Percentiles rank a stretch among this genome's conserved stretches.
phyloP scores from a whole-genome alignment of 2,888 invertebrate species.

The Cremastinae sp. region DNA sequence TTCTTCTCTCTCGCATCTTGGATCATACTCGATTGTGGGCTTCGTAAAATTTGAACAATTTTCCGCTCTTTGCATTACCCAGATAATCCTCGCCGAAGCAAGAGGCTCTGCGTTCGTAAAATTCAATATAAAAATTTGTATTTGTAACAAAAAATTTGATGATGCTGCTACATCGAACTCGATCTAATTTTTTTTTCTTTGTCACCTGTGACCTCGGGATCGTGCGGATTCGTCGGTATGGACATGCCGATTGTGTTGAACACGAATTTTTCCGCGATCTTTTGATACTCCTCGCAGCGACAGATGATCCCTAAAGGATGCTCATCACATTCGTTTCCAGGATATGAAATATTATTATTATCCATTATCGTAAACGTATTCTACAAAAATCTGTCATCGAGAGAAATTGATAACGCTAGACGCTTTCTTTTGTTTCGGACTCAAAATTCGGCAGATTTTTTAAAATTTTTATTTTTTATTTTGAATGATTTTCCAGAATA shows the following conservation, averaged over 20 bases:
- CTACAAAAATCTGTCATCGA: no score
- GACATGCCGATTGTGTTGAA: slow-evolving; percentile 43
- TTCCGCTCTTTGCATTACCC: slow-evolving; percentile 59
- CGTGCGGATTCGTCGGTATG: slow-evolving; percentile 9
- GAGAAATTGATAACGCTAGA: no score
- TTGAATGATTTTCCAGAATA: no score
- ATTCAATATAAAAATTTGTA: not conserved
- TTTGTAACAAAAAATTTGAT: not conserved
- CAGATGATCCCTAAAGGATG: slow-evolving; percentile 66
- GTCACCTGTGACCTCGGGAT: slow-evolving; percentile 32
- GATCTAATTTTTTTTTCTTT: slow-evolving; percentile 14
- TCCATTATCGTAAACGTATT: slow-evolving; percentile 1
- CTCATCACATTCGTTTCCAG: slow-evolving; percentile 52
- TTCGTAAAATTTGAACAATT: slow-evolving; percentile 53
- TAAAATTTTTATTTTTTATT: no score
- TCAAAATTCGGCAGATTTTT: no score
- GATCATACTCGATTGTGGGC: slow-evolving; percentile 46
- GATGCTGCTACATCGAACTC: not conserved
- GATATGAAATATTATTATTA: slow-evolving; percentile 11
- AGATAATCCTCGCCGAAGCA: slow-evolving; percentile 58
- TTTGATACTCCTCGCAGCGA: slow-evolving; percentile 63
- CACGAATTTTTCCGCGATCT: slow-evolving; percentile 57
- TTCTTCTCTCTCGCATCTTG: not conserved
- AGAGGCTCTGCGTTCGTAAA: slow-evolving; percentile 50
- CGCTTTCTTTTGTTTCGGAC: no score